Percentiles rank a stretch among this genome's conserved stretches.
Conservation (phyloP, 2,888 invertebrate genomes). For the Thymelicus sylvestris region DNA sequence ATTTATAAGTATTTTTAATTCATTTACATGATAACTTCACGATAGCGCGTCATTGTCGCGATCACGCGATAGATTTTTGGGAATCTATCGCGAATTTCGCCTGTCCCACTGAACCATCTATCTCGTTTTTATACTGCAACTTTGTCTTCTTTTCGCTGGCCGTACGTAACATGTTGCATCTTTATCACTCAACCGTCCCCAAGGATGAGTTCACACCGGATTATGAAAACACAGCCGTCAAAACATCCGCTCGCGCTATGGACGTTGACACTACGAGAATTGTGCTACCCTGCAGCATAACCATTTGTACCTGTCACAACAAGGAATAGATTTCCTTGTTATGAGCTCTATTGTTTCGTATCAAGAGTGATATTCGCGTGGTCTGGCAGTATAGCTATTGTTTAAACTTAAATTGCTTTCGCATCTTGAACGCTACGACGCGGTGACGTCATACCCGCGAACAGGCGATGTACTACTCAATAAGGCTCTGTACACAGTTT, state of each 20-base stretch:
- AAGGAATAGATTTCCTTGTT: conserved; percentile 23
- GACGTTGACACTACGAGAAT: conserved; percentile 46
- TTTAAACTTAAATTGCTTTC: conserved; percentile 70
- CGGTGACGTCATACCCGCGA: conserved; percentile 30
- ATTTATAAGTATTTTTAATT: no score
- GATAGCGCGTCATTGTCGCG: no score
- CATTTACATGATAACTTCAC: no score
- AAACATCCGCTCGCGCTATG: conserved; percentile 34
- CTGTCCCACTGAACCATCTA: no score
- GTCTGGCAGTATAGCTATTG: conserved; percentile 54
- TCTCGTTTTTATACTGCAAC: no score
- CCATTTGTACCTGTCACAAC: conserved; percentile 49
- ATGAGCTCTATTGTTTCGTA: conserved; percentile 34
- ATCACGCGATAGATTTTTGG: no score
- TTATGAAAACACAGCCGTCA: conserved; percentile 34
- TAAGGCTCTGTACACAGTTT: conserved; percentile 32
- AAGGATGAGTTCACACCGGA: neutral
- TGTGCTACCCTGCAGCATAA: conserved; percentile 41
- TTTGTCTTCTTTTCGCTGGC: no score
- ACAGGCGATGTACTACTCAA: conserved; percentile 20
- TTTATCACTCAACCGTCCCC: neutral
- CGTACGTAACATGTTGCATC: neutral
- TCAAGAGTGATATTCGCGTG: conserved; percentile 40
- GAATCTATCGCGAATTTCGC: no score
- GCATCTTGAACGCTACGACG: conserved; percentile 32